phyloP scores from a whole-genome alignment of 2,888 invertebrate species.

The Pteria penguin region DNA sequence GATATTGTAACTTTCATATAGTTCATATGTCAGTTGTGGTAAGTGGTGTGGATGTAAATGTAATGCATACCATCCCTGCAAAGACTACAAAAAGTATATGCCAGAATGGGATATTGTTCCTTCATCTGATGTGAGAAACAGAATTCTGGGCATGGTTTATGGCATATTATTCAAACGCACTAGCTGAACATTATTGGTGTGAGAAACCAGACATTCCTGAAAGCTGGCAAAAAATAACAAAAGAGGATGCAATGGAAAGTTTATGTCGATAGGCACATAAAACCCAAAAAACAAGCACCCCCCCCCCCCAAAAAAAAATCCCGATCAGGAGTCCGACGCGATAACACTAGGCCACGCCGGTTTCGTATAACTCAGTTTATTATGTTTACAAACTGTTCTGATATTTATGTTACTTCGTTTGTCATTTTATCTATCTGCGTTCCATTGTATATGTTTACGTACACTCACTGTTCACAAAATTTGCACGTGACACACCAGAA shows the following conservation, averaged over 20 bases:
- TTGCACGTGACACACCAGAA: no score
- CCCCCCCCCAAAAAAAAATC: no score
- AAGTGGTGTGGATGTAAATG: not conserved
- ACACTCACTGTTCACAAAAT: no score
- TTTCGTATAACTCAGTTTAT: no score
- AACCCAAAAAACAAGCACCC: no score
- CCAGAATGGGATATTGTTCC: slow-evolving; percentile 19
- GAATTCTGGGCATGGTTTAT: slow-evolving; percentile 29
- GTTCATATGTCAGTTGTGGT: not conserved
- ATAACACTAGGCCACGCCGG: no score
- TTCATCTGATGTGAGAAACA: not conserved
- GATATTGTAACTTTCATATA: slow-evolving; percentile 2
- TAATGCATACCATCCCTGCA: not conserved
- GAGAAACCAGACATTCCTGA: not conserved
- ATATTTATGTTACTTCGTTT: no score
- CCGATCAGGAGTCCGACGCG: no score
- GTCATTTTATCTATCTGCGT: no score
- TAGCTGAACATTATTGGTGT: not conserved
- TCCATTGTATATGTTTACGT: no score
- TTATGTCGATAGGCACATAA: not conserved
- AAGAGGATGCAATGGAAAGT: slow-evolving; percentile 19
- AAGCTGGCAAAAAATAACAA: not conserved
- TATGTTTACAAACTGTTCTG: no score
- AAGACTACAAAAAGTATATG: not conserved
- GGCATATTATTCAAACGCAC: not conserved